These are phyloP conservation scores for Harpagoxenus sublaevis DNA, from an alignment of 2,888 invertebrate genomes.

Conservation along the genomic window DNA sequence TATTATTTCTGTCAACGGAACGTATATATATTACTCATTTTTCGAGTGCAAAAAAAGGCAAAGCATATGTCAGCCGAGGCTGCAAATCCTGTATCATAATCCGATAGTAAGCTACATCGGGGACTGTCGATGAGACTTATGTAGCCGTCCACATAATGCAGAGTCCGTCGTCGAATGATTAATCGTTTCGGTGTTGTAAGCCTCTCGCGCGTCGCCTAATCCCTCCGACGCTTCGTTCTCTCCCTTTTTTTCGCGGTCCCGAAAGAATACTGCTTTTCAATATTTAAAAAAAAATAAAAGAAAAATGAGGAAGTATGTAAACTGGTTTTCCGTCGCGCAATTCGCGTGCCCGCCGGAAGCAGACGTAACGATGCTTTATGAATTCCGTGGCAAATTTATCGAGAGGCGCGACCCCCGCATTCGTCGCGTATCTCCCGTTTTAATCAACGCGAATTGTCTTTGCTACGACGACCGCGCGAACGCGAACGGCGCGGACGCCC, in stretches of 20 bases:
- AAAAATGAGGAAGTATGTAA: background rate
- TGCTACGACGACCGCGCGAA: background rate
- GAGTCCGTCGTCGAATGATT: constrained; percentile 63
- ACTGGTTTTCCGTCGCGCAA: background rate
- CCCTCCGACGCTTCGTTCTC: background rate
- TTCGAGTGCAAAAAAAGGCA: background rate
- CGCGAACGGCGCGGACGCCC: too few species aligned
- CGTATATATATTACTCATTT: background rate
- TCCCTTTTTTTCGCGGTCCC: constrained; percentile 19
- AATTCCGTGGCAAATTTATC: constrained; percentile 44
- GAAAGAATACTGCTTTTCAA: background rate
- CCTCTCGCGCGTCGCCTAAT: background rate
- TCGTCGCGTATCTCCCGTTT: constrained; percentile 31
- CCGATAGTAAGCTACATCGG: constrained; percentile 61
- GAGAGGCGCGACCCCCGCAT: background rate
- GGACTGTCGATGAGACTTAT: constrained; percentile 69
- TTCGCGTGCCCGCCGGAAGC: background rate
- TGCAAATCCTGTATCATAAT: constrained; percentile 66
- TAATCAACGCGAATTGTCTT: constrained; percentile 46
- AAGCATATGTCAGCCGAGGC: constrained; percentile 41
- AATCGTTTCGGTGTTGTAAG: constrained; percentile 55
- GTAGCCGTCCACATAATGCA: constrained; percentile 53
- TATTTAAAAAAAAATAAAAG: background rate
- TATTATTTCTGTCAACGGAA: background rate
- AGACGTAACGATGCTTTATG: constrained; percentile 54